phyloP scores from a whole-genome alignment of 2,113 vertebrate genomes.

The Glareola pratincola region DNA sequence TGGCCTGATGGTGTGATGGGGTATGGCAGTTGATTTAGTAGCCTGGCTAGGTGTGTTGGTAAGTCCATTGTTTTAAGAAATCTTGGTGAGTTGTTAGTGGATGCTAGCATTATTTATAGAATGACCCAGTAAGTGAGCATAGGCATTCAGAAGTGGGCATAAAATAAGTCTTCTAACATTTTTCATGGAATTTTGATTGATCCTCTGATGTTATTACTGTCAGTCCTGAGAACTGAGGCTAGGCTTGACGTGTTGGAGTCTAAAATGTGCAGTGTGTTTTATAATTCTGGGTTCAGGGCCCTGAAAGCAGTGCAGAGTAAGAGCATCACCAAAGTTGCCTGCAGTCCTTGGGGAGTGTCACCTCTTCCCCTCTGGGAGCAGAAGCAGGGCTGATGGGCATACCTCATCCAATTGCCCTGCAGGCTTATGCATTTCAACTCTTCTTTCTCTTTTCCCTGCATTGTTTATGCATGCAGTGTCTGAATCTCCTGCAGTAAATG shows the following conservation, averaged over 20 bases:
- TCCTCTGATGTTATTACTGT: fast-evolving
- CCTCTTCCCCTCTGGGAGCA: neutral
- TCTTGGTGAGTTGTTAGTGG: neutral
- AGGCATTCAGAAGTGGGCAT: neutral
- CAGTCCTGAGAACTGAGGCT: neutral
- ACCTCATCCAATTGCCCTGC: neutral
- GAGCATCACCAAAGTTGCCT: neutral
- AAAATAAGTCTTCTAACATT: fast-evolving
- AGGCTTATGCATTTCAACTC: neutral
- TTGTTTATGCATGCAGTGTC: neutral
- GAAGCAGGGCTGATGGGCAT: neutral
- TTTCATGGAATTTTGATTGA: neutral
- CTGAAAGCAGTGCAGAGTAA: neutral
- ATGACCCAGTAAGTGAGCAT: neutral
- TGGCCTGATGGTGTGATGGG: neutral
- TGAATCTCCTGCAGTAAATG: neutral
- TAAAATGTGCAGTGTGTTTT: neutral
- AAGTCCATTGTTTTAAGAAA: neutral
- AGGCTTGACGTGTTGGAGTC: neutral
- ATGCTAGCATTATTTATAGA: neutral
- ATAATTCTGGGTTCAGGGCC: neutral
- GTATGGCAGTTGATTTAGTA: neutral
- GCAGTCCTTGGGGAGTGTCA: neutral
- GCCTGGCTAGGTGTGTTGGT: neutral
- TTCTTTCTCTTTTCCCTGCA: neutral